phyloP scores from a whole-genome alignment of 2,888 invertebrate species.

The Microctonus aethiopoides region DNA sequence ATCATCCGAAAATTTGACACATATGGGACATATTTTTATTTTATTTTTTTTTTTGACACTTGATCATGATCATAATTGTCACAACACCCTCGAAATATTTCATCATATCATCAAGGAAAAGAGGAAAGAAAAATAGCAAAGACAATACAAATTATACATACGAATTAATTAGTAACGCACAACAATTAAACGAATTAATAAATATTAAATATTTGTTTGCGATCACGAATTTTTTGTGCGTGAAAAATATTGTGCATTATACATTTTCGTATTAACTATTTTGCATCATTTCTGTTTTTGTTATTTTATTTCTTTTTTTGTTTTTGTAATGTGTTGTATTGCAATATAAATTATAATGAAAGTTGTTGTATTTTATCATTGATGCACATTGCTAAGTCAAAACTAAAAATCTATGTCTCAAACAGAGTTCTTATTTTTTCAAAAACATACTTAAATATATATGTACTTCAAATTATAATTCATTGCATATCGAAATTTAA shows the following conservation, averaged over 20 bases:
- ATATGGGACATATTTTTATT: background rate
- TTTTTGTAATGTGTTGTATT: background rate
- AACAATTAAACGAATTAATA: background rate
- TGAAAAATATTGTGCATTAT: conserved; percentile 1
- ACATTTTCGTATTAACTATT: background rate
- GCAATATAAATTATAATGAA: background rate
- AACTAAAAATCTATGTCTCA: too few species aligned
- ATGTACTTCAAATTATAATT: background rate
- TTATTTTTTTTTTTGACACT: conserved; percentile 29
- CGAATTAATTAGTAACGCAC: background rate
- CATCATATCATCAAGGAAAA: background rate
- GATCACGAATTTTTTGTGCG: background rate
- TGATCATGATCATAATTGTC: background rate
- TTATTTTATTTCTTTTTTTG: background rate
- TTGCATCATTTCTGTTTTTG: background rate
- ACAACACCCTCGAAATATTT: background rate
- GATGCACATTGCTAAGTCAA: background rate
- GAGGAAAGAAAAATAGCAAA: background rate
- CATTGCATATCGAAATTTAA: background rate
- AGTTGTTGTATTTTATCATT: background rate
- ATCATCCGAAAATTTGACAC: conserved; percentile 3
- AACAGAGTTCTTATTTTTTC: too few species aligned
- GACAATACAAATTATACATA: background rate
- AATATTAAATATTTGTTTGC: background rate
- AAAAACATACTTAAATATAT: too few species aligned